These are phyloP conservation scores for Xenopus tropicalis DNA, from an alignment of 2,113 vertebrate genomes.

Conservation along the genomic window UCB_Xtro_10.0 CM004446.2:72711501-72712000, in stretches of 20 bases:
- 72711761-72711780: neutral
- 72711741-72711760: neutral
- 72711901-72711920: conserved; percentile 1
- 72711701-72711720: neutral
- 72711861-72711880: conserved; percentile 9
- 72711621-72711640: neutral
- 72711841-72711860: conserved; percentile 6
- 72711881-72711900: conserved; percentile 15
- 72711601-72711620: neutral
- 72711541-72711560: too few relatives aligned
- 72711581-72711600: neutral
- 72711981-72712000: neutral
- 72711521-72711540: too few relatives aligned
- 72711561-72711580: neutral
- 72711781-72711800: conserved; percentile 14
- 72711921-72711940: conserved; percentile 2
- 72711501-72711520: too few relatives aligned
- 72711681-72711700: neutral
- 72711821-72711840: neutral
- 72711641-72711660: neutral
- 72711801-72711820: conserved; percentile 24
- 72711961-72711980: neutral
- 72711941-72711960: neutral
- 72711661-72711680: neutral
- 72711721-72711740: neutral